Base-by-base conservation (phyloP, 1,140 invertebrate genomes). In the Heliothis virescens region DNA sequence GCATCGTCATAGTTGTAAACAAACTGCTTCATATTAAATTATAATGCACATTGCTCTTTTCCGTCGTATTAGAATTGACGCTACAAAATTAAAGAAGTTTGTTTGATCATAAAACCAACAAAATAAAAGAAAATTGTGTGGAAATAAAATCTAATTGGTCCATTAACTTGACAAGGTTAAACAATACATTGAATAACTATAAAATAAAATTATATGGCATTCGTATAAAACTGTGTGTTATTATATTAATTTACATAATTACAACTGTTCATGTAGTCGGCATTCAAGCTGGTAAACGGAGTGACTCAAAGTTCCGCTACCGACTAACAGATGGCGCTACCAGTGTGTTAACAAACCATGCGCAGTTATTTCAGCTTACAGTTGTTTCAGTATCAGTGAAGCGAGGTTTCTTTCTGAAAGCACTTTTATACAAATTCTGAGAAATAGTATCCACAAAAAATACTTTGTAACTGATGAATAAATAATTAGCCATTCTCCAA, bases 271-370 rank as follows among this genome's bases (percentile, higher is more conserved):
- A 26, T 34, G 26, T 29, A 71, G 50, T 71, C 52, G 26, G 55
- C 57, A 74, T 2, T 41, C 5, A 34, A 47, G 29, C 34, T 67
- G 48, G 53, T 69, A 57, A 67, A 57, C 16, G 4, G 26, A 59
- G 50, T 15, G 34, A 48, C 72, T 41, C 67, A 16, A 75, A 87
- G 84, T 92, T 82, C 84, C 7, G 91, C 92, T 93, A 94, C 86
- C 85, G 75, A 69, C 74, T 85, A 77, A 85, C 63, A 94, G 92
- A 92, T 93, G 92, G 91, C 91, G 86, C 26, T 83, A 84, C 13
- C 4, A 34, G 88, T 90, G 81, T 55, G 74, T 71, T 29, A 79
- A 18, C 62, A 41, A 71, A 59, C 74, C 52, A 47, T 53, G 21
- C 13, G 13, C 15, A 15, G 11, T 62, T 48, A 48, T 63, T 62